Percentiles rank a stretch among this genome's conserved stretches.
These are phyloP conservation scores for Leptocoma aspasia DNA, from an alignment of 2,113 vertebrate genomes.

Conservation along the genomic window DNA sequence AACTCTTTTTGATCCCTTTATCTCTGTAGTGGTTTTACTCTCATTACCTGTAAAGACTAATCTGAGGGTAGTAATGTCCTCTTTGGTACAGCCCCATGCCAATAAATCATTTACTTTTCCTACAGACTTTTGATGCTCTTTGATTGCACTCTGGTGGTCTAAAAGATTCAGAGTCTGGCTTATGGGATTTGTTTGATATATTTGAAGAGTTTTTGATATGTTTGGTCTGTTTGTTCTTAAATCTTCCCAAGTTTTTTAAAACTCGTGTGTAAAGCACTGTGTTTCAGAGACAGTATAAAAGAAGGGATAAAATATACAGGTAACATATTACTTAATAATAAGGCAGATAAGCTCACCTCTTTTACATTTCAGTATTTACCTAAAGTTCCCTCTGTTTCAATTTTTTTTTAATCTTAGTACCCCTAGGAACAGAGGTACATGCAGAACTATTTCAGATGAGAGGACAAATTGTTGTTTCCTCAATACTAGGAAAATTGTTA, in stretches of 20 bases:
- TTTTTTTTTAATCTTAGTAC: not conserved
- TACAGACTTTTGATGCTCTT: conserved; percentile 28
- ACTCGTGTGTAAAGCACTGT: not conserved
- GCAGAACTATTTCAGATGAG: not conserved
- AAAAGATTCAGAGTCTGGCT: not conserved
- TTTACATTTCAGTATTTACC: not conserved
- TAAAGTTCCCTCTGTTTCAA: not conserved
- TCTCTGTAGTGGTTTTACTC: conserved; percentile 4
- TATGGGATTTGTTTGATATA: conserved; percentile 14
- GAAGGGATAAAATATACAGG: not conserved
- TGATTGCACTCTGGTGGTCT: conserved; percentile 19
- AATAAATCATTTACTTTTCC: conserved; percentile 42
- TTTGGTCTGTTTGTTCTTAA: conserved; percentile 32
- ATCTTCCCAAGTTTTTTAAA: not conserved
- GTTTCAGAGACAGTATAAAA: not conserved
- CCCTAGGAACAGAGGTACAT: not conserved
- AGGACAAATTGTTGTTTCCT: not conserved
- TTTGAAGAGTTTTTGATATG: conserved; percentile 19
- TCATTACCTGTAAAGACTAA: conserved; percentile 34
- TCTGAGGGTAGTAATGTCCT: not conserved
- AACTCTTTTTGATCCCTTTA: conserved; percentile 31
- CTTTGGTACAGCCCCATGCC: not conserved
- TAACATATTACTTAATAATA: not conserved
- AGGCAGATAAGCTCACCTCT: not conserved
- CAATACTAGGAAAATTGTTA: not conserved